Evolutionary conservation across 2,113 vertebrate species (phyloP).

Genomic region (Hepsetus odoe): DNA sequence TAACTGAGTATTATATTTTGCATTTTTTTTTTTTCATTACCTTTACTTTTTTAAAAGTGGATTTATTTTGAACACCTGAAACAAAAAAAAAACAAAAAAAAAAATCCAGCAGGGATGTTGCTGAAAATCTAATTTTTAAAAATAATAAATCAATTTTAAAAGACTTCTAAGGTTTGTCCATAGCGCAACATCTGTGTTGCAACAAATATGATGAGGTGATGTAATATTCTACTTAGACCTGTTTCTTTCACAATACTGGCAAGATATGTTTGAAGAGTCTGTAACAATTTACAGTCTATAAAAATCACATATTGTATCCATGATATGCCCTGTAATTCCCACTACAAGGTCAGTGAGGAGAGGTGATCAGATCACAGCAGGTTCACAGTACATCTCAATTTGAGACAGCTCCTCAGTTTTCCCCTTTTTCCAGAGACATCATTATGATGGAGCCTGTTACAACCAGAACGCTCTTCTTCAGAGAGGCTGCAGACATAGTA

Average conservation of each 20-base stretch:
- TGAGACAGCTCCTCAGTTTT: constrained; percentile 74
- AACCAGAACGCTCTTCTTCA: constrained; percentile 69
- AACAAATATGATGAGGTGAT: background rate
- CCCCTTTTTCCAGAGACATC: constrained; percentile 63
- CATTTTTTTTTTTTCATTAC: too few relatives aligned
- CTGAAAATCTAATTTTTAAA: background rate
- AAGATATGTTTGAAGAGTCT: constrained; percentile 5
- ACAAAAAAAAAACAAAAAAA: too few relatives aligned
- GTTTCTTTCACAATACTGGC: background rate
- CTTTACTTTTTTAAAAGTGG: too few relatives aligned
- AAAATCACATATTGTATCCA: background rate
- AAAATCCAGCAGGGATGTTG: background rate
- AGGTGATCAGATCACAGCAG: constrained; percentile 66
- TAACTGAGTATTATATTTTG: background rate
- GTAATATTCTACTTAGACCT: constrained; percentile 8
- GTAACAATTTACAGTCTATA: constrained; percentile 9
- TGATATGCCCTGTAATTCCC: constrained; percentile 27
- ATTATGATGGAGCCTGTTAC: constrained; percentile 71
- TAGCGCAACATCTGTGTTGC: too few relatives aligned
- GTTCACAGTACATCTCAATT: constrained; percentile 53
- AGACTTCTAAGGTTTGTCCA: too few relatives aligned
- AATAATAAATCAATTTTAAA: background rate
- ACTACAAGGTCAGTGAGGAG: constrained; percentile 28
- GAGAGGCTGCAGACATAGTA: constrained; percentile 53
- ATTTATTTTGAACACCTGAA: too few relatives aligned